Base-by-base conservation (phyloP, 2,797 vertebrate genomes). In the Nannoperca australis region DNA sequence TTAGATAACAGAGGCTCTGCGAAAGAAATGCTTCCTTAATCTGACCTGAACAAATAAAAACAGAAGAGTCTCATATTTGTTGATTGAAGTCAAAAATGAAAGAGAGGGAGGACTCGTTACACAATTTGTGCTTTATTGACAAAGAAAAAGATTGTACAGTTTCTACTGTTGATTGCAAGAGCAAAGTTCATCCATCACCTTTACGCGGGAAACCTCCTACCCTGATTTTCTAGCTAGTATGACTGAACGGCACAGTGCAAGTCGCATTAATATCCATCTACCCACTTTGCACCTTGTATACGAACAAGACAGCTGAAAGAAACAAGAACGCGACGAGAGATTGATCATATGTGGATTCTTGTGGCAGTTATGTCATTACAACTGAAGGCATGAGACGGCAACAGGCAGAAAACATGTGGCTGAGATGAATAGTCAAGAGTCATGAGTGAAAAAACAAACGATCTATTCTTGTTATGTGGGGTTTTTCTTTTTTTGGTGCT, bases 51-150 rank as follows among this genome's bases (percentile, higher is more conserved):
- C 18, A 60, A 51, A 49, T 13, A 63, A 30, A 36, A 36, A 36
- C 8, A 36, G 12, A 42, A 42, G 3, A 54, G 11, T 0, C 30
- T 27, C 6, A 14, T 34, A 51, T 36, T 32, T 4, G 63, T 53
- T 12, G 15, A 9, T 11, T 20, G 7, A 42, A 44, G 2, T 60
- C 40, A 50, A 71, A 45, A 18, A 70, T 40, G 2, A 53, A 47
- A 27, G 22, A 67, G 15, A 7, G 5, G 0, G 17, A 68, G 2
- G 6, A 54, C 42, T 76, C 27, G 9, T 42, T 86, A 84, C 69
- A 90, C 49, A 86, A 89, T 82, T 91, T 94, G 93, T 94, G 94
- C 93, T 95, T 95, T 94, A 94, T 92, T 94, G 86, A 86, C 82
- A 87, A 92, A 94, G 81, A 77, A 73, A 73, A 3, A 89, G 81